Percentiles rank a stretch among this genome's conserved stretches.
Conservation (phyloP, 1,140 invertebrate genomes). For the Lepidurus couesii region DNA sequence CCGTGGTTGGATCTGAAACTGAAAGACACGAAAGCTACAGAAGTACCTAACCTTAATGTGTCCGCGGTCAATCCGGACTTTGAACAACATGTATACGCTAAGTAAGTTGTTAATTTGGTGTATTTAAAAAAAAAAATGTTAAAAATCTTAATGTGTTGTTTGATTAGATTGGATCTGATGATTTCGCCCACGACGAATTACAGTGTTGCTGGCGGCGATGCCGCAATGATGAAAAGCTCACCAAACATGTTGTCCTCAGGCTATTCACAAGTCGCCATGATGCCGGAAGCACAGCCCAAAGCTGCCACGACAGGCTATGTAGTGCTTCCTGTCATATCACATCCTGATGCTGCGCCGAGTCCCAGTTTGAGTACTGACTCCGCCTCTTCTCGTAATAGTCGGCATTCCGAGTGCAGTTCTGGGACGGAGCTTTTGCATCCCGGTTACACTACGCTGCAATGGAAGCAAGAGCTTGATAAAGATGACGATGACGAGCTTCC, state of each 20-base stretch:
- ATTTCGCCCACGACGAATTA: background rate
- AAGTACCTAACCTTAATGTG: background rate
- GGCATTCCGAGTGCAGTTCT: slow-evolving; percentile 14
- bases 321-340: background rate
- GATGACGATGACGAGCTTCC: background rate
- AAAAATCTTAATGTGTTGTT: background rate
- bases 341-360: background rate
- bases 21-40: background rate
- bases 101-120: background rate
- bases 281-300: background rate
- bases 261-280: background rate
- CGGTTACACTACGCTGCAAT: background rate
- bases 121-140: background rate
- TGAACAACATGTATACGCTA: background rate
- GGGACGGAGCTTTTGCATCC: background rate
- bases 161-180: background rate
- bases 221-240: background rate
- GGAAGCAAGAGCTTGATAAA: background rate
- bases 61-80: background rate
- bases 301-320: background rate
- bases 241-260: background rate
- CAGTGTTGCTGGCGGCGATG: background rate
- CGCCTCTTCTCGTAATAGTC: background rate
- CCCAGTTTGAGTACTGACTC: background rate
- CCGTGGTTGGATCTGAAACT: background rate